Evolutionary conservation across 2,113 vertebrate genomes (phyloP), one percentile per base, ranked within the genome.

Genomic region (Cathartes aura): DNA sequence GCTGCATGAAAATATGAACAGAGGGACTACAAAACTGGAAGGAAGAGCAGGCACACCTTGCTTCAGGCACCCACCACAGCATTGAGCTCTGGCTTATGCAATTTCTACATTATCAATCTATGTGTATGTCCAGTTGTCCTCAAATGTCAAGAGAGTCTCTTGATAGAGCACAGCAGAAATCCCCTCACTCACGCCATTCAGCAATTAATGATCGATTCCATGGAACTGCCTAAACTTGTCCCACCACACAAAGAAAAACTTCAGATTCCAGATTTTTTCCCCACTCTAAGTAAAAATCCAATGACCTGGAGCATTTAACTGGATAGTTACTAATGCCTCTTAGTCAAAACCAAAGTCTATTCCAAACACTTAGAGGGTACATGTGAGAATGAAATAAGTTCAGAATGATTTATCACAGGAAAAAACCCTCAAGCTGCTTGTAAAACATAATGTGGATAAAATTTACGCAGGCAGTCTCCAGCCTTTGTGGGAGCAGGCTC

Each of bases 121-220:
- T 15, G 23, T 10, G 4, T 55, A 32, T 16, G 12, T 36, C 38
- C 26, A 40, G 47, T 58, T 84, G 47, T 24, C 29, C 22, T 58
- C 2, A 8, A 5, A 32, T 74, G 26, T 11, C 80, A 73, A 70
- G 60, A 71, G 12, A 32, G 12, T 34, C 11, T 79, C 50, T 19
- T 74, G 36, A 58, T 10, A 88, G 56, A 80, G 34, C 34, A 72
- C 0, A 0, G 52, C 26, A 96, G 82, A 87, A 89, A 71, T 20
- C 10, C 22, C 6, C 8, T 45, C 1, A 2, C 32, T 58, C 0
- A 0, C 7, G 9, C 29, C 42, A 32, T 45, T 74, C 47, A 82
- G 32, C 18, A 48, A 6, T n/a, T 67, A 52, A 38, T 47, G 34
- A 63, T 1, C 0, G 0, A 5, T 67, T 74, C 22, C 73, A 87